Conservation (phyloP, 2,888 invertebrate genomes). For the Rhagonycha fulva region DNA sequence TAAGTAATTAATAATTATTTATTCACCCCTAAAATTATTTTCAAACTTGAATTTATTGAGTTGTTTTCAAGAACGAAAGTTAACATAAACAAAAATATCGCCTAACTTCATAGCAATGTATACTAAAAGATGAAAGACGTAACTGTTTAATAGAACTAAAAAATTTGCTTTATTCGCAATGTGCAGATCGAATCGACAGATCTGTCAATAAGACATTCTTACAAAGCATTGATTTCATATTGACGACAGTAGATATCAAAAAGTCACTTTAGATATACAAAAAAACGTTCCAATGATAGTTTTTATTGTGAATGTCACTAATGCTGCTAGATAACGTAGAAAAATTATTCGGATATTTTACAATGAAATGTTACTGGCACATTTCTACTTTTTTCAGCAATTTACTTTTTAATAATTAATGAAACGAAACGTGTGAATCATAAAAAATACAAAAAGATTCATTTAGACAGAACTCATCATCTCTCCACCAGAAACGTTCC, state of each 20-base stretch:
- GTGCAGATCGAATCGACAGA: background rate
- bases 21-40: background rate
- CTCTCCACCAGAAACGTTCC: background rate
- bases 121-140: background rate
- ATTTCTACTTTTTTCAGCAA: no score
- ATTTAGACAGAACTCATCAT: background rate
- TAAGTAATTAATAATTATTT: background rate
- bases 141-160: background rate
- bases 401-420: background rate
- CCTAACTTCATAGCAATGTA: background rate
- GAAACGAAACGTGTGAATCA: background rate
- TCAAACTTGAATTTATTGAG: background rate
- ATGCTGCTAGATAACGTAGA: background rate
- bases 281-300: background rate
- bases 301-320: background rate
- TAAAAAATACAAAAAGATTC: background rate
- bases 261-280: background rate
- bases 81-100: background rate
- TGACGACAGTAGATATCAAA: conserved; percentile 1
- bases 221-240: conserved; percentile 1
- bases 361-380: background rate
- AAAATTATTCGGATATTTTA: background rate
- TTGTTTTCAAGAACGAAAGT: background rate
- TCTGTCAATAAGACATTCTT: conserved; percentile 3
- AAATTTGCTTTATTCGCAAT: background rate